Conservation (phyloP, 2,888 invertebrate species). For the Holacanthella duospinosa region DNA sequence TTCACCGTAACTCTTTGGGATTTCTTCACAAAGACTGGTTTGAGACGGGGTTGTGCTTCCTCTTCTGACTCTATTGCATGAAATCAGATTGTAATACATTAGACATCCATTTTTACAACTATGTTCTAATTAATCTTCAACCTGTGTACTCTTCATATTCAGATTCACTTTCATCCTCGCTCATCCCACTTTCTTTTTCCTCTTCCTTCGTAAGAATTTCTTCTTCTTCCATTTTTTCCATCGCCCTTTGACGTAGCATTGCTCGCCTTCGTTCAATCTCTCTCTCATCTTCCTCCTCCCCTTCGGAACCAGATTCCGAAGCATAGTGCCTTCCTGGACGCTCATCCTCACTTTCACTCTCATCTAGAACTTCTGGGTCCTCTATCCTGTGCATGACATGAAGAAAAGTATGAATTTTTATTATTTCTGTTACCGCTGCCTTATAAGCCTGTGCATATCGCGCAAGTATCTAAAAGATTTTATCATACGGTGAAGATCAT, state of each 20-base stretch:
- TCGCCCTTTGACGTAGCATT: conserved; percentile 54
- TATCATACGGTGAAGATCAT: too few relatives aligned
- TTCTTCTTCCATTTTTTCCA: conserved; percentile 54
- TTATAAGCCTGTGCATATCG: too few relatives aligned
- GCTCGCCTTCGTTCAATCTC: conserved; percentile 75
- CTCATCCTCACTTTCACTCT: conserved; percentile 50
- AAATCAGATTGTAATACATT: conserved; percentile 20
- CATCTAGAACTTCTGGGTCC: conserved; percentile 55
- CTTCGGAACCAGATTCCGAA: conserved; percentile 47
- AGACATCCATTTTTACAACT: conserved; percentile 38
- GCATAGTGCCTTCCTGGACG: conserved; percentile 41
- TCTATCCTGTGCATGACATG: conserved; percentile 28
- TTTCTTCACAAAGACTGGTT: conserved; percentile 88
- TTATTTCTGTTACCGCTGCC: not conserved
- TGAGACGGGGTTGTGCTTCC: conserved; percentile 80
- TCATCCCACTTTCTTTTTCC: conserved; percentile 44
- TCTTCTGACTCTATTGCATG: conserved; percentile 54
- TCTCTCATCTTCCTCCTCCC: conserved; percentile 71
- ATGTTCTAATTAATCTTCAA: conserved; percentile 39
- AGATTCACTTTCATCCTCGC: conserved; percentile 48
- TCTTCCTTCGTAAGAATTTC: conserved; percentile 60
- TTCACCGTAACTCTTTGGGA: conserved; percentile 91
- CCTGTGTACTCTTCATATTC: conserved; percentile 72
- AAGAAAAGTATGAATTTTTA: not conserved
- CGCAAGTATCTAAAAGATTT: too few relatives aligned